Conservation (phyloP, 2,113 vertebrate genomes). For the Rhinolophus sinicus region DNA sequence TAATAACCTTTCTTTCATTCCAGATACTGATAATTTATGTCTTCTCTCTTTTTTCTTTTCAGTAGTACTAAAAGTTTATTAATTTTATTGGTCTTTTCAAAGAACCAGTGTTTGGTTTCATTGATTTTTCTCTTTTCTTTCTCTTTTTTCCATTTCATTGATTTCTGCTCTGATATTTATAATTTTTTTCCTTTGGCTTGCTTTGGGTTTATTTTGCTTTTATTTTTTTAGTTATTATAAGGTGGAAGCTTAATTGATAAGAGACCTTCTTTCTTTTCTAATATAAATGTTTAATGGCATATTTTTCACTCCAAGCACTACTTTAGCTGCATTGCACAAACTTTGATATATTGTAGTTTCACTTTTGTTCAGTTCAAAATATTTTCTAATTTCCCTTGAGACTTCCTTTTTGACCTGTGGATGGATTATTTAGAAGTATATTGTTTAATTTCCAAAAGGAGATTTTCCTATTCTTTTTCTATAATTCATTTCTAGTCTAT, state of each 20-base stretch:
- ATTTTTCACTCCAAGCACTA: not conserved
- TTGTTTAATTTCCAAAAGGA: not conserved
- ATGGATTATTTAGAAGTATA: not conserved
- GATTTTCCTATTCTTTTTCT: slow-evolving; percentile 27
- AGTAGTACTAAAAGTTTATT: not conserved
- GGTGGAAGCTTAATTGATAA: not conserved
- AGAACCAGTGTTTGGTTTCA: slow-evolving; percentile 5
- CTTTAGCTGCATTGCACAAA: not conserved
- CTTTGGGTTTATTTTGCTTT: slow-evolving; percentile 33
- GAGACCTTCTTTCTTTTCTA: not conserved
- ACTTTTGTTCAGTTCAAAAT: slow-evolving; percentile 7
- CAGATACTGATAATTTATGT: not conserved
- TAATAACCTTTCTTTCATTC: not conserved
- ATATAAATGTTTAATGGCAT: not conserved
- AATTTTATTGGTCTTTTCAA: not conserved
- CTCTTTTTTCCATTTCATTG: not conserved
- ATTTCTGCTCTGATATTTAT: not conserved
- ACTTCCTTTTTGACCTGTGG: not conserved
- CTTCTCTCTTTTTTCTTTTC: not conserved
- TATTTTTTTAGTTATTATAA: slow-evolving; percentile 9
- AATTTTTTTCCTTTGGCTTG: not conserved
- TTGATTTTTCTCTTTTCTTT: not conserved
- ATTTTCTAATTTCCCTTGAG: not conserved
- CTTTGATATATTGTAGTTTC: not conserved
- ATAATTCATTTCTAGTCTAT: not conserved